Conservation (phyloP, 37 sponge, comb jelly and placozoan species). For the Trichoplax adhaerens region DNA sequence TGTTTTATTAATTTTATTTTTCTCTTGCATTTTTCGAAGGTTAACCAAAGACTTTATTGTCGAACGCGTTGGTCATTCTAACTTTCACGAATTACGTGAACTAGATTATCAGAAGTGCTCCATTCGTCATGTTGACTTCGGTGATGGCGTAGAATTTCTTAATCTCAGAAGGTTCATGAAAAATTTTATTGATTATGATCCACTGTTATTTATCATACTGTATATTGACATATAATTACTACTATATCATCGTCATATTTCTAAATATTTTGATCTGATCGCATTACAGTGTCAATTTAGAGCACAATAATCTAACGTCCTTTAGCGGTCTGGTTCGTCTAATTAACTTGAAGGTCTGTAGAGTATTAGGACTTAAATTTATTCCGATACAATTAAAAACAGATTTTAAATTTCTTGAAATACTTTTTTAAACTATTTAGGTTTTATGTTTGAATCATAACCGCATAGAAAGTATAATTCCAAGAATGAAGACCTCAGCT, state of each 20-base stretch:
- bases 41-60: conserved; percentile 57
- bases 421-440: not conserved
- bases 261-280: not conserved
- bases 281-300: conserved; percentile 66
- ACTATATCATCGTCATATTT: not conserved
- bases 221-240: not conserved
- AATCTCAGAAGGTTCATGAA: conserved; percentile 44
- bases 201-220: not conserved
- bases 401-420: not conserved
- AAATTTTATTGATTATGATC: not conserved
- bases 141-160: conserved; percentile 25
- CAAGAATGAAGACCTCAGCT: not conserved
- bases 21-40: conserved; percentile 11
- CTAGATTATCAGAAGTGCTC: conserved; percentile 46
- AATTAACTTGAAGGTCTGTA: conserved; percentile 49
- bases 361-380: too few species aligned
- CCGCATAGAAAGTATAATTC: conserved; percentile 32
- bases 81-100: conserved; percentile 20
- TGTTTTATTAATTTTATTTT: not conserved
- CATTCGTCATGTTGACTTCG: conserved; percentile 50
- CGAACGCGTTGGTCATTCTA: conserved; percentile 32
- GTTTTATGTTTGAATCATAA: conserved; percentile 87
- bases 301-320: conserved; percentile 70
- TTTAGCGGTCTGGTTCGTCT: conserved; percentile 67
- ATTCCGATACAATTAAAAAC: too few species aligned